A percentile compares a stretch with the other conserved stretches of the same genome.
phyloP scores from a whole-genome alignment of 2,113 vertebrate genomes.

The Bubo bubo region DNA sequence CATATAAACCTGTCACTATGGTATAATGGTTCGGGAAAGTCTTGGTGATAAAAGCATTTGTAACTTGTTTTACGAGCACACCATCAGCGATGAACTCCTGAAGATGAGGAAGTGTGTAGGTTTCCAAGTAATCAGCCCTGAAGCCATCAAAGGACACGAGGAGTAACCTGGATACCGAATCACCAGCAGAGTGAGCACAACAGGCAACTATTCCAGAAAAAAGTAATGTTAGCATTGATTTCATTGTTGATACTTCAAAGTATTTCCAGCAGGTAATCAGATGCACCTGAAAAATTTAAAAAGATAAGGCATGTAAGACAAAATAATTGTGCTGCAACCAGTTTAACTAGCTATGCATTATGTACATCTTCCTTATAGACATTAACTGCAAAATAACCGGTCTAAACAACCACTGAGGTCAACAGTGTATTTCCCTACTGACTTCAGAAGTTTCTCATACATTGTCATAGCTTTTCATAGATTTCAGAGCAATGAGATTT shows the following conservation, averaged over 20 bases:
- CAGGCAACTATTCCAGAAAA: slow-evolving; percentile 43
- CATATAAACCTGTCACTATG: slow-evolving; percentile 92
- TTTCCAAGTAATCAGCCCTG: slow-evolving; percentile 90
- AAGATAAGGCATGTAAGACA: neutral
- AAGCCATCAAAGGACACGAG: slow-evolving; percentile 97
- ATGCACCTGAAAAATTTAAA: slow-evolving; percentile 52
- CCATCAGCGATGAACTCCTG: slow-evolving; percentile 83
- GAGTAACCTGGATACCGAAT: slow-evolving; percentile 73
- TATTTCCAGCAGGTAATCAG: neutral
- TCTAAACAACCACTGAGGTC: neutral
- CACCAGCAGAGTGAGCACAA: neutral
- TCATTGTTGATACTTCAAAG: slow-evolving; percentile 43
- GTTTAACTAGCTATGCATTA: neutral
- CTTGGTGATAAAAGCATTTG: slow-evolving; percentile 92
- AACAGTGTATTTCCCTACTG: neutral
- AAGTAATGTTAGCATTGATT: neutral
- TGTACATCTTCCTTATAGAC: neutral
- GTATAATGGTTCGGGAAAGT: slow-evolving; percentile 97
- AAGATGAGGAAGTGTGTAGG: slow-evolving; percentile 87
- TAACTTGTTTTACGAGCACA: slow-evolving; percentile 87
- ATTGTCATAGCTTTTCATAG: neutral
- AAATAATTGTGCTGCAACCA: neutral
- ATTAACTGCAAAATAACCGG: neutral
- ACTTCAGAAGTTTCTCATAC: neutral
- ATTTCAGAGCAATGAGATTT: neutral